Evolutionary conservation across 1,140 invertebrate species (phyloP).

Genomic region (Brachionus koreanus): DNA sequence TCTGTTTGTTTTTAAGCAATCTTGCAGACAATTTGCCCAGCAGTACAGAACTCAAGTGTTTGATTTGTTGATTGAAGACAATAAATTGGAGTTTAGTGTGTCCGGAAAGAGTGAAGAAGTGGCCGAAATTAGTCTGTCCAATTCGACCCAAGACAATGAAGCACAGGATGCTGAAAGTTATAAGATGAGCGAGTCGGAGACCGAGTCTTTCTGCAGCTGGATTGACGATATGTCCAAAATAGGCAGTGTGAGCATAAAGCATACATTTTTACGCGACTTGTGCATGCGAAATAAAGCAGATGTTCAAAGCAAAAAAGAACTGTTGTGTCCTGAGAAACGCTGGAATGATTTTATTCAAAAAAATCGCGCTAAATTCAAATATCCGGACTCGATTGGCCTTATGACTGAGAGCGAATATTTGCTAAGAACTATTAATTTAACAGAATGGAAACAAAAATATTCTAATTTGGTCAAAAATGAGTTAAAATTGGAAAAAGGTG

Average conservation of each 20-base stretch:
- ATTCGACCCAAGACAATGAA: neutral
- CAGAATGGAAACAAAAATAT: neutral
- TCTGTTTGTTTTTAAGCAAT: slow-evolving; percentile 1
- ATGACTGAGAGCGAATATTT: neutral
- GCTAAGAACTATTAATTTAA: neutral
- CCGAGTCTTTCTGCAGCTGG: neutral
- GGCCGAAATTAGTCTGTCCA: neutral
- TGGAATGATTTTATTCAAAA: neutral
- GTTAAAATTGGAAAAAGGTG: neutral
- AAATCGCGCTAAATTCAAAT: slow-evolving; percentile 1
- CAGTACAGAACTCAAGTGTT: neutral
- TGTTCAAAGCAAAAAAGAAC: neutral
- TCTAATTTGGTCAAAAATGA: neutral
- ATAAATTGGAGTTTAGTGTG: neutral
- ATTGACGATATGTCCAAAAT: slow-evolving; percentile 26
- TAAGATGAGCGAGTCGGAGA: neutral
- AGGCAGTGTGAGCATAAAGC: neutral
- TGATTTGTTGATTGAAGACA: neutral
- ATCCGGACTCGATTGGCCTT: neutral
- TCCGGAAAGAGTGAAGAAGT: neutral
- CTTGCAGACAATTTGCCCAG: neutral
- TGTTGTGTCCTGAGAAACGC: neutral
- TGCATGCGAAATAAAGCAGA: neutral
- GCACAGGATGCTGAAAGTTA: neutral
- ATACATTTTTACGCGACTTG: slow-evolving; percentile 10